Percentiles rank a stretch among this genome's conserved stretches.
Evolutionary conservation across 2,113 vertebrate genomes (phyloP).

Genomic region (Ancistrus triradiatus): DNA sequence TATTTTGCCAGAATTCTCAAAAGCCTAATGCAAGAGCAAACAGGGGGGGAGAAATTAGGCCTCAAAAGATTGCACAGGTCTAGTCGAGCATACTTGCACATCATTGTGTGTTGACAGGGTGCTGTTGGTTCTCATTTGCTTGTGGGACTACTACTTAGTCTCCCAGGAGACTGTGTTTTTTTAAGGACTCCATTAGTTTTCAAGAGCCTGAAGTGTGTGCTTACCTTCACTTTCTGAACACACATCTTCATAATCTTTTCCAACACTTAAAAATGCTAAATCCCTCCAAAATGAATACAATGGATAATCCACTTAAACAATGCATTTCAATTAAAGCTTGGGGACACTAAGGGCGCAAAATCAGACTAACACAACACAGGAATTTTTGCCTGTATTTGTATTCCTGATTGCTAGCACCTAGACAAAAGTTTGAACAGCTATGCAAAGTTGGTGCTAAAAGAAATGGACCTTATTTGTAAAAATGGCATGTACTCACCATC

Average conservation of each 20-base stretch:
- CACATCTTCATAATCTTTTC: slow-evolving; percentile 35
- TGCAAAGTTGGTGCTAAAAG: slow-evolving; percentile 26
- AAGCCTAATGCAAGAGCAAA: slow-evolving; percentile 34
- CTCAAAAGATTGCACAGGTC: slow-evolving; percentile 23
- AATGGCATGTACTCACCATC: slow-evolving; percentile 27
- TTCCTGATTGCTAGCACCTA: slow-evolving; percentile 39
- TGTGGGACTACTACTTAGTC: slow-evolving; percentile 35
- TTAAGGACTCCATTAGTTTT: slow-evolving; percentile 48
- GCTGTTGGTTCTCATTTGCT: slow-evolving; percentile 42
- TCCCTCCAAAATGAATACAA: slow-evolving; percentile 12
- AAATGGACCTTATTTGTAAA: slow-evolving; percentile 25
- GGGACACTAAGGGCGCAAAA: slow-evolving; percentile 8
- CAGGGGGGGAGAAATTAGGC: slow-evolving; percentile 38
- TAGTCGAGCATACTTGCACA: slow-evolving; percentile 44
- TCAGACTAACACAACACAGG: slow-evolving; percentile 26
- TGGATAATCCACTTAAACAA: slow-evolving; percentile 9
- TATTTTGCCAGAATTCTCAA: slow-evolving; percentile 6
- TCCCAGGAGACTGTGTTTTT: slow-evolving; percentile 40
- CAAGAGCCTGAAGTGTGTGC: slow-evolving; percentile 6
- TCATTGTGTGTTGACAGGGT: slow-evolving; percentile 39
- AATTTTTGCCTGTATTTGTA: slow-evolving; percentile 42
- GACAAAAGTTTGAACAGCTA: slow-evolving; percentile 44
- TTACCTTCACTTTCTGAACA: slow-evolving; percentile 9
- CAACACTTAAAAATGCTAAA: slow-evolving; percentile 25
- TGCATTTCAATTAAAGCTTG: slow-evolving; percentile 24